phyloP scores from a whole-genome alignment of 1,140 invertebrate genomes.

The Babylonia areolata region DNA sequence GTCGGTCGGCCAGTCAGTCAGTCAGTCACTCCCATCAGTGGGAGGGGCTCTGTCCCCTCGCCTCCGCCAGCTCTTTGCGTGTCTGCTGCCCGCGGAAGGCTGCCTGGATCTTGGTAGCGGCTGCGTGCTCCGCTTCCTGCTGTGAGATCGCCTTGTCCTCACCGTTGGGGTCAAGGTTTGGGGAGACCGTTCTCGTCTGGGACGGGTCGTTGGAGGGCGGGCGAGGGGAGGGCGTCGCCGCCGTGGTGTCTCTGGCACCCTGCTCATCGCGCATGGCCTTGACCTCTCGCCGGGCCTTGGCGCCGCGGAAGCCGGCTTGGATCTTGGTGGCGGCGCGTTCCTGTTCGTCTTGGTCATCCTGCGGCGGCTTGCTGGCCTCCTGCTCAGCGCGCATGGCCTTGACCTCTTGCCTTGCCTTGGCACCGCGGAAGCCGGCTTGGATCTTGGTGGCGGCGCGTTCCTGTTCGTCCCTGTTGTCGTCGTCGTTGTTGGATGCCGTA shows the following conservation, averaged over 20 bases:
- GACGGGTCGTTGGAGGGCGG: neutral
- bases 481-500: neutral
- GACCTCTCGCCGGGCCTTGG: slow-evolving; percentile 50
- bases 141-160: neutral
- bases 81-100: slow-evolving; percentile 59
- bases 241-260: neutral
- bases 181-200: neutral
- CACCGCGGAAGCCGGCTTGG: slow-evolving; percentile 85
- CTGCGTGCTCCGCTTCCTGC: slow-evolving; percentile 58
- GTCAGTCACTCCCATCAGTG: too few species aligned
- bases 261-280: slow-evolving; percentile 54
- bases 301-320: slow-evolving; percentile 76
- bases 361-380: neutral
- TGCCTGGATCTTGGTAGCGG: slow-evolving; percentile 84
- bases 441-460: slow-evolving; percentile 83
- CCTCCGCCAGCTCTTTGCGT: slow-evolving; percentile 44
- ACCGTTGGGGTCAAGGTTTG: neutral
- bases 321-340: slow-evolving; percentile 79
- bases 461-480: slow-evolving; percentile 3
- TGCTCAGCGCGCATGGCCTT: slow-evolving; percentile 21
- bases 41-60: too few species aligned
- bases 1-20: too few species aligned
- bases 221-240: neutral
- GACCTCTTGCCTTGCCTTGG: slow-evolving; percentile 82
- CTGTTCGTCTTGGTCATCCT: neutral